Conservation (phyloP, 2,797 vertebrate genomes). For the Parauchenoglanis ngamensis region DNA sequence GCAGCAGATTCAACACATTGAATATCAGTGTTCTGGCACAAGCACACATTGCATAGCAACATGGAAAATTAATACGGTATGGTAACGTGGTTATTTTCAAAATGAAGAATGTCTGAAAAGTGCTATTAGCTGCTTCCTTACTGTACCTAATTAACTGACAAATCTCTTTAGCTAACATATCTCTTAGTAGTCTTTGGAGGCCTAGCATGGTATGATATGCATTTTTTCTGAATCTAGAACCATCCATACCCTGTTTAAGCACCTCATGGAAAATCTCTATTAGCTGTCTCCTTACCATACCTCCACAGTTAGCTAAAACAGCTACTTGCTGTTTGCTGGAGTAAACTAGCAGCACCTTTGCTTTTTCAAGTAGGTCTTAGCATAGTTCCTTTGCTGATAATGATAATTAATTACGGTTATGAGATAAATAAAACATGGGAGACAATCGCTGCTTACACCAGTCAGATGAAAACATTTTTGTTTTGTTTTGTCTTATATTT, state of each 20-base stretch:
- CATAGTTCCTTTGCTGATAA: background rate
- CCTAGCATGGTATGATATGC: too few species aligned
- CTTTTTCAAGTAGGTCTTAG: background rate
- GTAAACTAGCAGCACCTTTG: background rate
- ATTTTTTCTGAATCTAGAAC: background rate
- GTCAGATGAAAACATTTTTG: background rate
- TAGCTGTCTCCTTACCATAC: background rate
- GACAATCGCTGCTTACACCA: background rate
- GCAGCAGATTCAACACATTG: background rate
- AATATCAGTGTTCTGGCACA: background rate
- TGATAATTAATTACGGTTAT: background rate
- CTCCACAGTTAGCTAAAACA: background rate
- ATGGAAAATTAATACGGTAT: background rate
- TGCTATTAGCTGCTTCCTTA: background rate
- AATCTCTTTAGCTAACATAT: too few species aligned
- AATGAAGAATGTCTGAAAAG: background rate
- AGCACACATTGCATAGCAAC: background rate
- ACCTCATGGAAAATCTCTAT: background rate
- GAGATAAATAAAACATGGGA: background rate
- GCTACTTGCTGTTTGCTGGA: background rate
- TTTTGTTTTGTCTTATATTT: background rate
- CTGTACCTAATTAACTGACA: too few species aligned
- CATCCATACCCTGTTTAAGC: background rate
- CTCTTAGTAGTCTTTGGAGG: too few species aligned
- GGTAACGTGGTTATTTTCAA: background rate